These are phyloP conservation scores for Linnaemya tessellans DNA, from an alignment of 2,888 invertebrate species.

Conservation along the genomic window DNA sequence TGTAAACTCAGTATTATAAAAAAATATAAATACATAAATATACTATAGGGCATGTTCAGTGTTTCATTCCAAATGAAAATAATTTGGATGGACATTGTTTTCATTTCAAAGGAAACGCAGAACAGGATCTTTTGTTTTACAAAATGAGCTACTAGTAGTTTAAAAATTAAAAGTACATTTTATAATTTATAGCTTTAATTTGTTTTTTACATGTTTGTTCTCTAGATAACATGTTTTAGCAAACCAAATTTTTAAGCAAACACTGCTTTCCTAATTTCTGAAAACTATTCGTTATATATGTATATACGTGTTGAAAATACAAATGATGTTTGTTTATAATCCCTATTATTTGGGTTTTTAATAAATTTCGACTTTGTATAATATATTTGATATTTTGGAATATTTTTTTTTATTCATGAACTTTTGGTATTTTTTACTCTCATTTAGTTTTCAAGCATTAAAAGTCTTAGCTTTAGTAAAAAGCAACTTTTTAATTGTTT, in stretches of 20 bases:
- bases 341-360: background rate
- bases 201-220: background rate
- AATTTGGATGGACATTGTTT: too few relatives aligned
- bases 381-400: background rate
- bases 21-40: background rate
- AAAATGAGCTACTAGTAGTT: constrained; percentile 34
- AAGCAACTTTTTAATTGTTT: too few relatives aligned
- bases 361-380: background rate
- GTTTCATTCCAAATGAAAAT: too few relatives aligned
- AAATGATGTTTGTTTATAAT: background rate
- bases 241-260: too few relatives aligned
- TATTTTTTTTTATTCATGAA: background rate
- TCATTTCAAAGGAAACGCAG: too few relatives aligned
- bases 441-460: background rate
- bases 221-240: background rate
- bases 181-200: constrained; percentile 66
- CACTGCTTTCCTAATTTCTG: background rate
- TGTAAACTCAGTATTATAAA: background rate
- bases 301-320: too few relatives aligned
- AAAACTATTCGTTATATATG: background rate
- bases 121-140: too few relatives aligned
- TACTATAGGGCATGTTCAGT: too few relatives aligned
- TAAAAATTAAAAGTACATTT: constrained; percentile 23
- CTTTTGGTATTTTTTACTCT: background rate
- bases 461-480: too few relatives aligned